Conservation (phyloP, 2,888 invertebrate genomes). For the Cataglyphis albicans region DNA sequence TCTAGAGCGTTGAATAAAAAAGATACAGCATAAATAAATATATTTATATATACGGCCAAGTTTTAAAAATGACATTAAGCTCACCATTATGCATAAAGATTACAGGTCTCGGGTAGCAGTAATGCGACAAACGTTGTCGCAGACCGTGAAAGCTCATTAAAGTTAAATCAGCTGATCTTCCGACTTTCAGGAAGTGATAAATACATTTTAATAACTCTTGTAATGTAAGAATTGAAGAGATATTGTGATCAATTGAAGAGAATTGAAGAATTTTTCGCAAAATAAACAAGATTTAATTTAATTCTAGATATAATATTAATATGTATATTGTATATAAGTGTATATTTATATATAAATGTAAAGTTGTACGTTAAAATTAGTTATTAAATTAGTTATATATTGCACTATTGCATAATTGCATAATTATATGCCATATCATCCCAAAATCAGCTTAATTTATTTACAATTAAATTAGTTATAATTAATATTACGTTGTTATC, state of each 20-base stretch:
- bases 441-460: constrained; percentile 16
- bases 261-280: background rate
- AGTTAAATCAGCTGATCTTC: constrained; percentile 19
- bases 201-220: constrained; percentile 35
- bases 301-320: background rate
- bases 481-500: background rate
- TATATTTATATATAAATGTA: no score
- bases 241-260: background rate
- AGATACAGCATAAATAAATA: background rate
- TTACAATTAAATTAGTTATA: background rate
- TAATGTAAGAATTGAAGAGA: background rate
- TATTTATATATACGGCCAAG: background rate
- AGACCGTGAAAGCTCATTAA: constrained; percentile 35
- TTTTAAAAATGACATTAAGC: constrained; percentile 42
- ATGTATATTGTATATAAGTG: no score
- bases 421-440: background rate
- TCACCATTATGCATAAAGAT: constrained; percentile 32
- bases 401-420: background rate
- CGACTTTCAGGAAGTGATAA: constrained; percentile 13
- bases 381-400: no score
- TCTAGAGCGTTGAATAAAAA: background rate
- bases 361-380: background rate
- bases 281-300: background rate
- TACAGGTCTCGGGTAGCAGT: constrained; percentile 20
- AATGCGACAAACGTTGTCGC: constrained; percentile 21